Conservation (phyloP, 2,888 invertebrate genomes). For the Didymodactylos carnosus region DNA sequence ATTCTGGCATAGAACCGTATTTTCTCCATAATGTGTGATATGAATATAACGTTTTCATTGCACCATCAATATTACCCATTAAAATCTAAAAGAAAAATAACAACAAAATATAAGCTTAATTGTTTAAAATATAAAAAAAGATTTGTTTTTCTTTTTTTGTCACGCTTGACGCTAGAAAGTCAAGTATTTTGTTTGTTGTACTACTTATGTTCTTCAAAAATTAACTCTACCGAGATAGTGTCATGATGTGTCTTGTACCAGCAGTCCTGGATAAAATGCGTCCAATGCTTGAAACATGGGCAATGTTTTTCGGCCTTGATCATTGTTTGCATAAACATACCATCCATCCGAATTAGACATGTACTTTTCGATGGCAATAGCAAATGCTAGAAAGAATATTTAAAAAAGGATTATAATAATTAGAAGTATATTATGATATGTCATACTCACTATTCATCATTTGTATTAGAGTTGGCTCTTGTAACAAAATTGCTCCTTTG, state of each 20-base stretch:
- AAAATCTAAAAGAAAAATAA: conserved; percentile 34
- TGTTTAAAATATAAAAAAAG: no score
- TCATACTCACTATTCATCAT: neutral
- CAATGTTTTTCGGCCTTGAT: conserved; percentile 73
- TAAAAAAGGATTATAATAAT: no score
- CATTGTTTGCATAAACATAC: conserved; percentile 99
- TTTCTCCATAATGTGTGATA: conserved; percentile 91
- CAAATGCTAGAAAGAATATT: neutral
- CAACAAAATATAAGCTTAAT: no score
- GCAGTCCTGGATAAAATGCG: conserved; percentile 90
- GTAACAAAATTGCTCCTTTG: conserved; percentile 74
- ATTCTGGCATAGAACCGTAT: conserved; percentile 79
- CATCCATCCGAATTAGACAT: conserved; percentile 74
- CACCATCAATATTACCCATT: conserved; percentile 64
- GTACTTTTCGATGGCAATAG: conserved; percentile 33
- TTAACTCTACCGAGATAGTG: no score
- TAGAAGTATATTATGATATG: no score
- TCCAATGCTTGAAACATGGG: conserved; percentile 97
- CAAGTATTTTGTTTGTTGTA: no score
- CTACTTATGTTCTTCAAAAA: no score
- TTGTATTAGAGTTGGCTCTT: conserved; percentile 61
- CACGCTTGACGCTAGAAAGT: no score
- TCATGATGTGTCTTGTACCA: no score
- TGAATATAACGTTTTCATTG: conserved; percentile 75
- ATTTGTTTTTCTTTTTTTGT: no score